phyloP scores from a whole-genome alignment of 2,113 vertebrate genomes.

The Lagenorhynchus albirostris region DNA sequence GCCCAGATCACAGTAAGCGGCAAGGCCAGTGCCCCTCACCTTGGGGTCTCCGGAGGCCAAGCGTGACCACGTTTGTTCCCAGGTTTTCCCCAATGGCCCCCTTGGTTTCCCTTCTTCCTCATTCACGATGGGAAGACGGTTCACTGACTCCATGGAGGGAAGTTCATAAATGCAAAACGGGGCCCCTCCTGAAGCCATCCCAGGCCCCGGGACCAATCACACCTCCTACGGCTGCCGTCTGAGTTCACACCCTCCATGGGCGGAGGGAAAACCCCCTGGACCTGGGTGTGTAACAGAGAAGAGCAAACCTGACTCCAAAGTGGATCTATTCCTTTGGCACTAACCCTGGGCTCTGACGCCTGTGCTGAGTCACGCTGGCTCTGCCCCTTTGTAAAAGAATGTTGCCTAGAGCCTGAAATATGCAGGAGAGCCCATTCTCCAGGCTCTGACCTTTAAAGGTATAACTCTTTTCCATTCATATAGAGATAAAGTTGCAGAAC shows the following conservation, averaged over 20 bases:
- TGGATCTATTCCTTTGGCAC: accelerated
- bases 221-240: neutral
- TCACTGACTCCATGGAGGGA: neutral
- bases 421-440: neutral
- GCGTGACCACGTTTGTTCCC: accelerated
- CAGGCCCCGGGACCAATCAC: neutral
- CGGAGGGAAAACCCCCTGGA: no score
- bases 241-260: neutral
- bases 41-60: neutral
- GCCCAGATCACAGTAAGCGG: accelerated
- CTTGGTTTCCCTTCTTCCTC: neutral
- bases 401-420: neutral
- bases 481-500: neutral
- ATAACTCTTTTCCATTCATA: neutral
- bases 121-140: neutral
- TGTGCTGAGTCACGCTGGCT: neutral
- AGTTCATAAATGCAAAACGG: neutral
- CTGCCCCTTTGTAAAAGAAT: neutral
- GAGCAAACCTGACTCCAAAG: accelerated
- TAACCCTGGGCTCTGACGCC: accelerated
- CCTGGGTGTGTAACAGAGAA: neutral
- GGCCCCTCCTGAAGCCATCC: neutral
- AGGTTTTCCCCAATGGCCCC: neutral
- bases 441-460: neutral
- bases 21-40: neutral